Percentiles rank a stretch among this genome's conserved stretches.
Evolutionary conservation across 2,888 invertebrate genomes (phyloP).

Genomic region (Prostheceraeus crozeri): DNA sequence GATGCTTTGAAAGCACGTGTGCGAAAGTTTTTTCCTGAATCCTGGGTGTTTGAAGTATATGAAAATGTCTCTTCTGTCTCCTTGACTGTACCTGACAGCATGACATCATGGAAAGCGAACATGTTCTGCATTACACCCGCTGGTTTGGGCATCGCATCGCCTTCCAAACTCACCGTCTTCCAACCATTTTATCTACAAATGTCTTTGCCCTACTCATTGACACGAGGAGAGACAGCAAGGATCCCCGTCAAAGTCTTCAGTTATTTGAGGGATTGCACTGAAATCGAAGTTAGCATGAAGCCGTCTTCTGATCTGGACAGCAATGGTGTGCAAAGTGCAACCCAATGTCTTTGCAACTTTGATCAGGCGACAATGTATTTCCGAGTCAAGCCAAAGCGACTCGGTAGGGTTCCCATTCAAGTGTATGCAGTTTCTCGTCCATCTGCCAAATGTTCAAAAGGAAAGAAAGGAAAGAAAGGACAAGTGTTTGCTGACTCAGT

Average conservation of each 20-base stretch:
- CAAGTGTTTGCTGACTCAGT: conserved; percentile 15
- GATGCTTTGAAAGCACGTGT: too few species aligned
- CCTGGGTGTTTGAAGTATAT: conserved; percentile 20
- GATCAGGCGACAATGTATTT: conserved; percentile 31
- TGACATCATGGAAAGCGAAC: conserved; percentile 26
- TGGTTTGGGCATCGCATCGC: neutral
- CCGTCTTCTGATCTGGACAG: neutral
- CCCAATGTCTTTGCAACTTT: conserved; percentile 23
- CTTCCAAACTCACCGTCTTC: neutral
- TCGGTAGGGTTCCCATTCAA: conserved; percentile 27
- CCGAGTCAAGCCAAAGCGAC: conserved; percentile 11
- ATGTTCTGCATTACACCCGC: conserved; percentile 1
- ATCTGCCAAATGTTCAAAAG: conserved; percentile 27
- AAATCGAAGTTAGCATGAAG: neutral
- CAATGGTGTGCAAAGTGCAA: neutral
- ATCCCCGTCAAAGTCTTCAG: conserved; percentile 23
- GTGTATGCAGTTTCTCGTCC: conserved; percentile 13
- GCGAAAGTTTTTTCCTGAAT: conserved; percentile 23
- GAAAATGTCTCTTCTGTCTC: neutral
- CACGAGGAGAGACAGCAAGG: conserved; percentile 7
- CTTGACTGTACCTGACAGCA: neutral
- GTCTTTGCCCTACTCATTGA: conserved; percentile 10
- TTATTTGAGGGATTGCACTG: conserved; percentile 6
- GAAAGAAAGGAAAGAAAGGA: neutral
- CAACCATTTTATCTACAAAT: conserved; percentile 21